Evolutionary conservation across 2,797 vertebrate species (phyloP).

Genomic region (Centropyge bicolor): DNA sequence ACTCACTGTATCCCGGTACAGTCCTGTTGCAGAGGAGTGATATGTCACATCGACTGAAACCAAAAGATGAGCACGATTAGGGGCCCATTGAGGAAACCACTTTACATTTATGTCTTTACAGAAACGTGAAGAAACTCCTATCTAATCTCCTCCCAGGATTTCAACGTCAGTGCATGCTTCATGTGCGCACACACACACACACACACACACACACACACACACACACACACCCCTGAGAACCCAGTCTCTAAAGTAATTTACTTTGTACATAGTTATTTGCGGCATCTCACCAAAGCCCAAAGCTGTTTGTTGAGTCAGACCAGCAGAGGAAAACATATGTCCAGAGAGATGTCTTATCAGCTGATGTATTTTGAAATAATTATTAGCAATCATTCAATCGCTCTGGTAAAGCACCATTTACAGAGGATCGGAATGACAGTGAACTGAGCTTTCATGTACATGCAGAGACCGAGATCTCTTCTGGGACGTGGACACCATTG

Average conservation of each 20-base stretch:
- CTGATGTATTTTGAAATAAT: slow-evolving; percentile 48
- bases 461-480: slow-evolving; percentile 29
- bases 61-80: not conserved
- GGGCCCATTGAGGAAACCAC: slow-evolving; percentile 9
- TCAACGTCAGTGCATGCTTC: slow-evolving; percentile 3
- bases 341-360: slow-evolving; percentile 15
- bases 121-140: slow-evolving; percentile 9
- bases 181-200: slow-evolving; percentile 2
- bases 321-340: slow-evolving; percentile 13
- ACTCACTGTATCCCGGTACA: not conserved
- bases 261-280: slow-evolving; percentile 47
- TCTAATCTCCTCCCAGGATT: slow-evolving; percentile 5
- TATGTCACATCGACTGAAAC: not conserved
- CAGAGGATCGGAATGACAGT: slow-evolving; percentile 30
- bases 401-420: slow-evolving; percentile 26
- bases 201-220: slow-evolving; percentile 6
- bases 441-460: slow-evolving; percentile 31
- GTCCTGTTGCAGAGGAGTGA: not conserved
- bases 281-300: slow-evolving; percentile 45
- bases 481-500: slow-evolving; percentile 13
- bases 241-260: slow-evolving; percentile 42
- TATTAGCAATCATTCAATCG: slow-evolving; percentile 13
- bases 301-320: slow-evolving; percentile 54
- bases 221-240: slow-evolving; percentile 21
- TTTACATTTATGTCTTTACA: not conserved